These are phyloP conservation scores for Acleris literana DNA, from an alignment of 2,888 invertebrate genomes.

Conservation along the genomic window DNA sequence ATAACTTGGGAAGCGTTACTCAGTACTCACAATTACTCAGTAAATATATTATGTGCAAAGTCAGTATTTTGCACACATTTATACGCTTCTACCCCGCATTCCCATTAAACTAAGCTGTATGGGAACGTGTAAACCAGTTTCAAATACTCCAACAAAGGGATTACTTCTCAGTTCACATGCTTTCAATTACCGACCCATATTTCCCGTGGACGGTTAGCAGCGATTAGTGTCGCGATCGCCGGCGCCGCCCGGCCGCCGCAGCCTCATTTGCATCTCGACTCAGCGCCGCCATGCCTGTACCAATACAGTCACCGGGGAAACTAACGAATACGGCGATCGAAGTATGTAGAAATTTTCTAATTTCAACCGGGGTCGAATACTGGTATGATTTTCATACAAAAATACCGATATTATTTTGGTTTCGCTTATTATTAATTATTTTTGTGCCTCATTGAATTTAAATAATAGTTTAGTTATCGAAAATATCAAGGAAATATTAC, in stretches of 20 bases:
- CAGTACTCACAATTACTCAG: no score
- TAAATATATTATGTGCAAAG: no score
- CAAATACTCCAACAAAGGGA: constrained; percentile 17
- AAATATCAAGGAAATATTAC: no score
- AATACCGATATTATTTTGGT: no score
- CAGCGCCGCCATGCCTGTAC: constrained; percentile 43
- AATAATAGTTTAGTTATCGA: no score
- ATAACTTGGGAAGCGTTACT: no score
- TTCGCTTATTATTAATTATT: no score
- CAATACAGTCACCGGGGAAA: not conserved
- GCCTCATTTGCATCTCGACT: constrained; percentile 71
- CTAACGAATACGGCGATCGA: not conserved
- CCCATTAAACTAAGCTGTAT: not conserved
- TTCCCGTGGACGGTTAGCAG: constrained; percentile 27
- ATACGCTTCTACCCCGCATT: not conserved
- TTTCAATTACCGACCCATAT: constrained; percentile 30
- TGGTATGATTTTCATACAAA: no score
- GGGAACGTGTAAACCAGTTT: not conserved
- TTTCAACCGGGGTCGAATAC: no score
- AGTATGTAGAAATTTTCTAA: no score
- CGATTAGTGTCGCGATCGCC: constrained; percentile 40
- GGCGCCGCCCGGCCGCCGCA: constrained; percentile 58
- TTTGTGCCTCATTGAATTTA: no score
- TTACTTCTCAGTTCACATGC: constrained; percentile 33
- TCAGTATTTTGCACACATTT: no score